Evolutionary conservation across 2,888 invertebrate genomes (phyloP).

Genomic region (Lochmaea crataegi): DNA sequence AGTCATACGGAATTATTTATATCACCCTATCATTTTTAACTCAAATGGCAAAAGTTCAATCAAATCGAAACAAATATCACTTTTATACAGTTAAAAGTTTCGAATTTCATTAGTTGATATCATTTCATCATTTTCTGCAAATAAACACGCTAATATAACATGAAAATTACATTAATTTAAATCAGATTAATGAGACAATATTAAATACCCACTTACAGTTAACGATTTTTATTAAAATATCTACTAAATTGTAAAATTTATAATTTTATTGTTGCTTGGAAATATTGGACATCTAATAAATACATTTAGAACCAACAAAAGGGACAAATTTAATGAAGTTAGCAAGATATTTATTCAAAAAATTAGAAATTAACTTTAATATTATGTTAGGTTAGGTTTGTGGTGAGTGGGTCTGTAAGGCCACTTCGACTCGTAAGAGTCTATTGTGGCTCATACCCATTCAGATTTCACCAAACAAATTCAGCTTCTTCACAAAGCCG

Average conservation of each 20-base stretch:
- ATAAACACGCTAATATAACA: conserved; percentile 7
- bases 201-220: not conserved
- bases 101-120: not conserved
- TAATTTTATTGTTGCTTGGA: not conserved
- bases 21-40: not conserved
- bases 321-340: too few species aligned
- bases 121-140: too few species aligned
- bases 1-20: not conserved
- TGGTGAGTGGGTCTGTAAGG: too few species aligned
- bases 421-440: too few species aligned
- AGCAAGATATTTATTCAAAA: too few species aligned
- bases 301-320: too few species aligned
- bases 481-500: too few species aligned
- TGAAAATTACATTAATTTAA: conserved; percentile 4
- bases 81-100: conserved; percentile 3
- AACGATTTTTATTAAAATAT: not conserved
- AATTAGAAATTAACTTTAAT: too few species aligned
- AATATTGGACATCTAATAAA: too few species aligned
- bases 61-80: not conserved
- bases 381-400: too few species aligned
- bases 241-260: not conserved
- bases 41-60: conserved; percentile 3
- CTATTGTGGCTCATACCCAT: too few species aligned
- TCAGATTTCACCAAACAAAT: too few species aligned
- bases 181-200: not conserved